phyloP scores from a whole-genome alignment of 2,113 vertebrate genomes.

The Poecilia latipinna region DNA sequence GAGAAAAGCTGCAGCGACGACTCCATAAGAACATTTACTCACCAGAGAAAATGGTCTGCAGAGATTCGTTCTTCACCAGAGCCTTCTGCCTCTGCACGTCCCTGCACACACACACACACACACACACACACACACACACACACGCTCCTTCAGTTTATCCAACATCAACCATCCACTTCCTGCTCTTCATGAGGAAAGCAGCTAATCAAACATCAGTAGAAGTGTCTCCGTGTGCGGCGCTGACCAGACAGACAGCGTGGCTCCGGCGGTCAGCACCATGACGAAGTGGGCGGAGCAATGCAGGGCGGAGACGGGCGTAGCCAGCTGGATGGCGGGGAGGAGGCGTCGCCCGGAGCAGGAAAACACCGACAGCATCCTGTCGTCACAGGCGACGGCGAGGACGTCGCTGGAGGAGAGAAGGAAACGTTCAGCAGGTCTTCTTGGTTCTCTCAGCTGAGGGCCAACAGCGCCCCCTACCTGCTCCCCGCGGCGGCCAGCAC shows the following conservation, averaged over 20 bases:
- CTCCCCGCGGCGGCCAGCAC: constrained; percentile 91
- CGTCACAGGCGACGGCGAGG: constrained; percentile 91
- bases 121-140: neutral
- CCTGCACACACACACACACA: constrained; percentile 72
- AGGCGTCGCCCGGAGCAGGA: constrained; percentile 92
- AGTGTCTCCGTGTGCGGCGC: constrained; percentile 37
- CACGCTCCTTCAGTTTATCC: neutral
- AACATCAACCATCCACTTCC: neutral
- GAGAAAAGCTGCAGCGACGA: too few relatives aligned
- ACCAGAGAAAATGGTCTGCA: constrained; percentile 92
- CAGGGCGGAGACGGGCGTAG: constrained; percentile 87
- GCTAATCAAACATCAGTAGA: too few relatives aligned
- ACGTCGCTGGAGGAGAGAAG: constrained; percentile 81
- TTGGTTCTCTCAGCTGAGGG: too few relatives aligned
- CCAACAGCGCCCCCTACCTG: constrained; percentile 76
- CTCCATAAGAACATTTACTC: constrained; percentile 38
- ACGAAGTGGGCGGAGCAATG: constrained; percentile 91
- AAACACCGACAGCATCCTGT: constrained; percentile 91
- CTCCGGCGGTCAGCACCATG: constrained; percentile 92
- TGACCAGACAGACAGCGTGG: constrained; percentile 93
- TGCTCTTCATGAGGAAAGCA: neutral
- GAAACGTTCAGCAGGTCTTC: neutral
- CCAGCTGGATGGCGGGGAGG: constrained; percentile 90
- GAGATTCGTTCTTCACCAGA: constrained; percentile 93
- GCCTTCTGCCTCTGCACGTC: constrained; percentile 90